Percentiles rank a stretch among this genome's conserved stretches.
These are phyloP conservation scores for Parauchenoglanis ngamensis DNA, from an alignment of 2,797 vertebrate genomes.

Conservation along the genomic window DNA sequence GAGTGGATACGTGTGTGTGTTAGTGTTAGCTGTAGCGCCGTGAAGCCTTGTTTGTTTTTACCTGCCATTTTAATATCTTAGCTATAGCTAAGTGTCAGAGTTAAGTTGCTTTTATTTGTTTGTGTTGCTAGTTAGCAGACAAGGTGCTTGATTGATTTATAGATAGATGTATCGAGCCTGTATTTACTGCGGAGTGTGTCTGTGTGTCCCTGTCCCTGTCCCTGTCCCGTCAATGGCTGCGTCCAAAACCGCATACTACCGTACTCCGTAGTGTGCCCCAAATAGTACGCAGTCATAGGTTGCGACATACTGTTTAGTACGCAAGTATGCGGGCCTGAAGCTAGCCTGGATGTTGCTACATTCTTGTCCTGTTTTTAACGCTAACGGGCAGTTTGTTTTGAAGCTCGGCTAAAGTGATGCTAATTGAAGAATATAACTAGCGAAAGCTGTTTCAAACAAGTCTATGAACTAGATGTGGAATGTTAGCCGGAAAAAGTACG, in stretches of 20 bases:
- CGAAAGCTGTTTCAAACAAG: background rate
- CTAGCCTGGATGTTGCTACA: background rate
- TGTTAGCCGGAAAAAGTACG: background rate
- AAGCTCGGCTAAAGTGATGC: background rate
- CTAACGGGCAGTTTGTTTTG: background rate
- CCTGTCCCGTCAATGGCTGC: constrained; percentile 34
- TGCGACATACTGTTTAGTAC: constrained; percentile 4
- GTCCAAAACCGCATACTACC: constrained; percentile 34
- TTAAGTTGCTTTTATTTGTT: background rate
- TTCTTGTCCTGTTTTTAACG: background rate
- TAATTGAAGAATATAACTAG: background rate
- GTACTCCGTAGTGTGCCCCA: background rate
- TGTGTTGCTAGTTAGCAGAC: background rate
- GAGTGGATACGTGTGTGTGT: constrained; percentile 25
- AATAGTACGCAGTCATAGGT: background rate
- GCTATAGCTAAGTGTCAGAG: background rate
- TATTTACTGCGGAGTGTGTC: background rate
- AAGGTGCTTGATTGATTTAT: background rate
- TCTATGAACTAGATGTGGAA: background rate
- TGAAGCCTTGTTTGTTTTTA: constrained; percentile 4
- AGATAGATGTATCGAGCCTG: background rate
- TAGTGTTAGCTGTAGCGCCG: background rate
- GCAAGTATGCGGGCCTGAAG: constrained; percentile 21
- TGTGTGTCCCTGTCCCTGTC: background rate
- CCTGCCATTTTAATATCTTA: constrained; percentile 7